Percentiles rank a stretch among this genome's conserved stretches.
Evolutionary conservation across 2,888 invertebrate species (phyloP).

Genomic region (Eumerus sabulonum): DNA sequence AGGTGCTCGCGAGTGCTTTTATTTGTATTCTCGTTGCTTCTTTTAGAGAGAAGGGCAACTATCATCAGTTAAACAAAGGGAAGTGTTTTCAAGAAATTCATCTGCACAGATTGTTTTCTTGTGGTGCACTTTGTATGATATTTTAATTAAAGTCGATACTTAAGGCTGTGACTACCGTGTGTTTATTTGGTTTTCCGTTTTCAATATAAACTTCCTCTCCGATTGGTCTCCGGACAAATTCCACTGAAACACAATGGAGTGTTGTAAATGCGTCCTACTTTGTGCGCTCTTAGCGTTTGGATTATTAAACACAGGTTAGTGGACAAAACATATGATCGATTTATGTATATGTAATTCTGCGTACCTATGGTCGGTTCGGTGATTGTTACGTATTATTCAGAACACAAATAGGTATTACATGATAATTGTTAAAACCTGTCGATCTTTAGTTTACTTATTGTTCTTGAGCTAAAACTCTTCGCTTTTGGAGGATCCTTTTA

Average conservation of each 20-base stretch:
- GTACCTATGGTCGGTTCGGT: no score
- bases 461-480: no score
- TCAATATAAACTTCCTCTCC: conserved; percentile 39
- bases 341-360: conserved; percentile 14
- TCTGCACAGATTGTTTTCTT: conserved; percentile 18
- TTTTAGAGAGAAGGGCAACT: conserved; percentile 2
- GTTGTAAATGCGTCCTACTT: conserved; percentile 37
- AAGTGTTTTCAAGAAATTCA: conserved; percentile 12
- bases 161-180: conserved; percentile 24
- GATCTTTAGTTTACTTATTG: no score
- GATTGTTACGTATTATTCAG: no score
- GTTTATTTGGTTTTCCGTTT: conserved; percentile 22
- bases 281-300: conserved; percentile 31
- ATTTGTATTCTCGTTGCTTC: conserved; percentile 8
- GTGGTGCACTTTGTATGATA: conserved; percentile 23
- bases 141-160: conserved; percentile 40
- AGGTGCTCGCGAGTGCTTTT: conserved; percentile 34
- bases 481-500: no score
- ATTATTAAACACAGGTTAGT: conserved; percentile 55
- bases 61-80: conserved; percentile 33
- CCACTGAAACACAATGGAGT: conserved; percentile 41
- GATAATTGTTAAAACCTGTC: no score
- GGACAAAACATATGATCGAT: no score
- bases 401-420: no score
- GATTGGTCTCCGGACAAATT: conserved; percentile 13